A percentile compares a stretch with the other conserved stretches of the same genome.
Conservation (phyloP, 2,888 invertebrate genomes). For the Pycnomerus fuliginosus region DNA sequence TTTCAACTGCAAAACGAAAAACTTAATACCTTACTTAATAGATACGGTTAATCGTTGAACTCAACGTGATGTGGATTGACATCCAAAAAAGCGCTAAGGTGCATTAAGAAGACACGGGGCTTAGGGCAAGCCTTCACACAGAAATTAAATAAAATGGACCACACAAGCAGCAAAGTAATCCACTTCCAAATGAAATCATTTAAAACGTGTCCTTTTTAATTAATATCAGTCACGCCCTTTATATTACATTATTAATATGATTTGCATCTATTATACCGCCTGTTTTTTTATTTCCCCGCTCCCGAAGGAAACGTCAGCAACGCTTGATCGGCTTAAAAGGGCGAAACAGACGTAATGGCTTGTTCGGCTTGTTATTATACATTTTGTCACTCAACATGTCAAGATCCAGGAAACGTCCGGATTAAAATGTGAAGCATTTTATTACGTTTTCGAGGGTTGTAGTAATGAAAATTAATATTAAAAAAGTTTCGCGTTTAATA, state of each 20-base stretch:
- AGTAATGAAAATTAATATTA: no score
- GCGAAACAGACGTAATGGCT: constrained; percentile 39
- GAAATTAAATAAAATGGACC: constrained; percentile 7
- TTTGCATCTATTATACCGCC: constrained; percentile 17
- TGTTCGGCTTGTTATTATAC: constrained; percentile 36
- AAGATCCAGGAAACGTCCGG: constrained; percentile 7
- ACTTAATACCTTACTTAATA: no score
- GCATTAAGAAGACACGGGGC: no score
- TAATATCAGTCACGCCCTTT: constrained; percentile 32
- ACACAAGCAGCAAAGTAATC: constrained; percentile 16
- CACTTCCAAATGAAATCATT: constrained; percentile 23
- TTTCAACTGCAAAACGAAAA: no score
- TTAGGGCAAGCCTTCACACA: no score
- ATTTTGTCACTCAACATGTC: constrained; percentile 30
- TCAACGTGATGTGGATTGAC: no score
- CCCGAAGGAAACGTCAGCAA: constrained; percentile 9
- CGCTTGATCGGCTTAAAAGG: constrained; percentile 33
- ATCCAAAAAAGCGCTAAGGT: no score
- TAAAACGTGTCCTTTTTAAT: constrained; percentile 29
- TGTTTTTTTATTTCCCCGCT: constrained; percentile 14
- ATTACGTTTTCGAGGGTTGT: no score
- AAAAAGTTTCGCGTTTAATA: no score
- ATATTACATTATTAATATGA: constrained; percentile 17
- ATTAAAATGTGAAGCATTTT: constrained; percentile 15
- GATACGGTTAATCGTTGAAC: no score